Evolutionary conservation across 23 tunicate species (phyloP).

Genomic region (Halocynthia roretzi): DNA sequence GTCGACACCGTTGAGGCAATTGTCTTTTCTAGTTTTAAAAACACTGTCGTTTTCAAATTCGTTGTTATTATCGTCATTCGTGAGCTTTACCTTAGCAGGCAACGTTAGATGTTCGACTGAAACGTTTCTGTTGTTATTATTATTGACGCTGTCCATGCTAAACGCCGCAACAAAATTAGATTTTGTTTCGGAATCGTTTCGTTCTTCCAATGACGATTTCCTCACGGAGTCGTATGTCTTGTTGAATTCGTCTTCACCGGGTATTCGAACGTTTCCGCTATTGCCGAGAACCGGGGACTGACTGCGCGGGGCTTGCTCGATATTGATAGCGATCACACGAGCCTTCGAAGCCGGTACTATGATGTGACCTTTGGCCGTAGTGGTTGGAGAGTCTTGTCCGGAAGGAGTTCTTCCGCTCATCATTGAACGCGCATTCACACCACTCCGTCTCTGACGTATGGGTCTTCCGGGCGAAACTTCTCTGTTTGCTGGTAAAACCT

Average conservation of each 20-base stretch:
- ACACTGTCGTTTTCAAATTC: background rate
- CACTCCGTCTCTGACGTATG: background rate
- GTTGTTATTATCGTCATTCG: background rate
- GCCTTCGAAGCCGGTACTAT: conserved; percentile 5
- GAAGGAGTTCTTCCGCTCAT: no score
- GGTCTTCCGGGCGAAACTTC: conserved; percentile 22
- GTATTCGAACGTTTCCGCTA: conserved; percentile 25
- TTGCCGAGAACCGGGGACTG: conserved; percentile 20
- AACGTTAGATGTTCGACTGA: conserved; percentile 30
- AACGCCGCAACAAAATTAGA: conserved; percentile 21
- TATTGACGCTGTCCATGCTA: conserved; percentile 17
- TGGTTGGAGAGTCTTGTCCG: background rate
- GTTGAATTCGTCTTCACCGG: conserved; percentile 32
- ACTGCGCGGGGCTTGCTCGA: conserved; percentile 9
- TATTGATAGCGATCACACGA: background rate
- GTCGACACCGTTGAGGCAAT: background rate
- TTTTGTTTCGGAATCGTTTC: background rate
- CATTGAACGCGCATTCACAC: background rate
- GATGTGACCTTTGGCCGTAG: conserved; percentile 1
- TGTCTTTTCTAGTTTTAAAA: background rate
- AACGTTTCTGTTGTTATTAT: conserved; percentile 4
- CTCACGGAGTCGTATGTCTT: conserved; percentile 15
- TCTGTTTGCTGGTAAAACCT: conserved; percentile 15
- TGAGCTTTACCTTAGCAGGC: conserved; percentile 22
- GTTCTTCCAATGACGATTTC: conserved; percentile 6